Base-by-base conservation (phyloP, 1,140 invertebrate genomes). In the Drosophila repleta region DNA sequence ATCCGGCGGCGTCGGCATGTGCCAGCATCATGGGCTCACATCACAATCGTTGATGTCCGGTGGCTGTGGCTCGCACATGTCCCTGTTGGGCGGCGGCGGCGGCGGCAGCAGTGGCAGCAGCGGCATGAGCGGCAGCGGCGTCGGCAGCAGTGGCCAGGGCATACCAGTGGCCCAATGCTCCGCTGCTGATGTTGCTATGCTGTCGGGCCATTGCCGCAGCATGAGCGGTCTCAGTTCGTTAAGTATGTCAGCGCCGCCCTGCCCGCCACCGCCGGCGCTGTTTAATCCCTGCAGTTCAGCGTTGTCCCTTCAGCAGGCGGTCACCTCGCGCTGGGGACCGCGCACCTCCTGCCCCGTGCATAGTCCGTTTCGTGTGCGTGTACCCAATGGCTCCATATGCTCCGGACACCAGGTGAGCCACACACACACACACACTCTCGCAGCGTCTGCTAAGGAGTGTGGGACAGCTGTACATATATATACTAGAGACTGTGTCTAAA, bases 361-460 rank as follows among this genome's bases (percentile, higher is more conserved):
- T 89, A 94, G 94, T 85, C 94, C 94, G 7, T 94, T 94, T 81
- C 92, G 94, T 15, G 94, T 93, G 76, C 92, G 94, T 61, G 93
- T 93, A 78, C 93, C 92, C 55, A 94, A 94, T 81, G 93, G 93
- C 71, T 91, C 91, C 56, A 91, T 92, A 57, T 92, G 91, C 72
- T 92, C 91, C 55, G 92, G 92, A 73, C 93, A 94, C 79, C 93
- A 94, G 91, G 91, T 92, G 91, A 92, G 82, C 43, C 35, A 51
- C 37, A 13, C 45, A 45, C 39, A 41, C 39, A 41, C 39, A 17
- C 39, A 35, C 18, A 65, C 37, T 21, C 20, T 5, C 51, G 53
- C 67, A 64, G 32, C 49, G 26, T 43, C 32, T 64, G 35, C 37
- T n/a, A 67, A 52, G 17, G n/a, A 17, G 29, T 8, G 17, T 35